phyloP scores from a whole-genome alignment of 2,888 invertebrate genomes.

The Agrilus cyanescens region DNA sequence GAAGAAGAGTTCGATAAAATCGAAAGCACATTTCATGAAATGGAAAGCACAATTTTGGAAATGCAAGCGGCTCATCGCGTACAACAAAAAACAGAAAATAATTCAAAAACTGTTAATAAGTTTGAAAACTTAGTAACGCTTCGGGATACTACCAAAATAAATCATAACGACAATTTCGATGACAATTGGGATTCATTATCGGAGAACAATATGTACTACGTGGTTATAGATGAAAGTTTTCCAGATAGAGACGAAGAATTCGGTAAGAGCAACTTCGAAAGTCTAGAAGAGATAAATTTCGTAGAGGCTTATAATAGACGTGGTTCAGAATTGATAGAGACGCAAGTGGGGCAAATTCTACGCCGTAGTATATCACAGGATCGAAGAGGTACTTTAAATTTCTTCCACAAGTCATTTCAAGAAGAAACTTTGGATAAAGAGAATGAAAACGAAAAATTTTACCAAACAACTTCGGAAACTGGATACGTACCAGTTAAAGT shows the following conservation, averaged over 20 bases:
- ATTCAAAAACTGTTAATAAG: background rate
- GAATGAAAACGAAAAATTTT: no score
- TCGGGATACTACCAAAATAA: background rate
- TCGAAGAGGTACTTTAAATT: no score
- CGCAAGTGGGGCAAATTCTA: conserved; percentile 12
- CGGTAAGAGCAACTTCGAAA: conserved; percentile 14
- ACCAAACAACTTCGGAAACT: no score
- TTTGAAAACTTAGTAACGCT: background rate
- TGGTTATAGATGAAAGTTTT: background rate
- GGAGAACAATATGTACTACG: background rate
- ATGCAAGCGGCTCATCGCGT: background rate
- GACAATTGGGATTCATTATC: background rate
- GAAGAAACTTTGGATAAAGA: no score
- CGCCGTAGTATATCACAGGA: no score
- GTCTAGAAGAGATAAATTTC: conserved; percentile 16
- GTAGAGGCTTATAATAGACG: conserved; percentile 26
- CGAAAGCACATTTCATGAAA: conserved; percentile 3
- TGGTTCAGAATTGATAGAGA: conserved; percentile 23
- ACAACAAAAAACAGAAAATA: background rate
- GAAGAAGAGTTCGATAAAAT: conserved; percentile 9
- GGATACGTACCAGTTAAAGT: no score
- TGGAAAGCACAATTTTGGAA: conserved; percentile 3
- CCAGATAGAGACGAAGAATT: conserved; percentile 15
- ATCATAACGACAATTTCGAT: background rate
- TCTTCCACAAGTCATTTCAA: no score